Evolutionary conservation across 2,113 vertebrate genomes (phyloP), one percentile per base, ranked within the genome.

Genomic region (Parotia lawesii): DNA sequence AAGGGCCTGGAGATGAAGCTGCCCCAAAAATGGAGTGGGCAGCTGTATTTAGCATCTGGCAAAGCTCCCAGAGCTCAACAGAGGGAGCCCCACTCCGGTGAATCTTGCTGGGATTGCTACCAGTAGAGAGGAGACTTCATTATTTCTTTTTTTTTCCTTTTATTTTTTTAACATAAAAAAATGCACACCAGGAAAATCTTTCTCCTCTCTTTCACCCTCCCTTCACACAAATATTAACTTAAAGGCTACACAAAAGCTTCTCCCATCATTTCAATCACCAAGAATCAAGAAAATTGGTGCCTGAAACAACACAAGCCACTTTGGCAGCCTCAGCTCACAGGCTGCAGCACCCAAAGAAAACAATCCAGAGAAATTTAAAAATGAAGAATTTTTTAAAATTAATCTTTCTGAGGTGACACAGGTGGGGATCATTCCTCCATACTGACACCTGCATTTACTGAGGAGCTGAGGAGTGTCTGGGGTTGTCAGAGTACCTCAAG

Each of bases 1-100:
- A 90, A 85, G 17, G 28, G 33, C 20, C 29, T 82, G 62, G 50
- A 83, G 56, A 38, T 60, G n/a, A 89, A 86, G 31, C 28, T 93
- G 64, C 44, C 82, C 69, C 48, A 27, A 56, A 86, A 87, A 40
- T 16, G 14, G 56, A 88, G 44, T 1, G 0, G 45, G 44, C 82
- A 89, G 79, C 64, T 88, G 40, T 83, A 44, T 89, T 93, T 80
- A 53, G 40, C 40, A 79, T 53, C 87, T 95, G 95, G 91, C 35
- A 1, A 83, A 93, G 82, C 87, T 96, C 85, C 95, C 79, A 67
- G 40, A 88, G 92, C 89, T 95, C 94, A 97, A 95, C 89, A 97
- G 95, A 96, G 87, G 94, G 93, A 95, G 93, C 96, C 70, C 90
- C 91, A 95, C 89, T 93, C 91, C 69, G 14, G 50, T 1, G 3